These are phyloP conservation scores for Aphelenchoides avenae DNA, from an alignment of 1,140 invertebrate species.

Conservation along the genomic window DNA sequence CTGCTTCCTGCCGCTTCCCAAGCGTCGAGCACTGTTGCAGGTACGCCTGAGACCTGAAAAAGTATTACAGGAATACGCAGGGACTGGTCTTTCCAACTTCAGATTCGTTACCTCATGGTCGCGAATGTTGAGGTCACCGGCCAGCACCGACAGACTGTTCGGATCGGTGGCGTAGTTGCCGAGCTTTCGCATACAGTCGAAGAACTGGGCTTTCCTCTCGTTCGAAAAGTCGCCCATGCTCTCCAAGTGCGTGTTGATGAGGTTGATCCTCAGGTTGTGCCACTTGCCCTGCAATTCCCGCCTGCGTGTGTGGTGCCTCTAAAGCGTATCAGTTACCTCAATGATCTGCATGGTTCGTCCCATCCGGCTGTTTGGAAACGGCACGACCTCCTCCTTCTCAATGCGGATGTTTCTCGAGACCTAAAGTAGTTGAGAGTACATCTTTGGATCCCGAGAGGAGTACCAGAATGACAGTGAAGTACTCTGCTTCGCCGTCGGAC, in stretches of 20 bases:
- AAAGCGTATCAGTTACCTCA: slow-evolving; percentile 50
- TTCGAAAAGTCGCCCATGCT: slow-evolving; percentile 34
- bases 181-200: slow-evolving; percentile 39
- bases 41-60: slow-evolving; percentile 31
- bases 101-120: slow-evolving; percentile 43
- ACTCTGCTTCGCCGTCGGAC: slow-evolving; percentile 9
- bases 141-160: slow-evolving; percentile 28
- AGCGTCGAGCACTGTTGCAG: slow-evolving; percentile 24
- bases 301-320: neutral
- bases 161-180: slow-evolving; percentile 2
- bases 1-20: slow-evolving; percentile 32
- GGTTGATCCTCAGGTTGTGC: slow-evolving; percentile 31
- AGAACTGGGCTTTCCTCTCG: slow-evolving; percentile 36
- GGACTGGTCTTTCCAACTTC: neutral
- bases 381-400: slow-evolving; percentile 31
- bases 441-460: slow-evolving; percentile 34
- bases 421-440: neutral
- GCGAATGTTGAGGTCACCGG: slow-evolving; percentile 34
- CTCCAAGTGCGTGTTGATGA: slow-evolving; percentile 49
- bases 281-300: slow-evolving; percentile 25
- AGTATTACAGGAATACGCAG: slow-evolving; percentile 4
- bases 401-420: slow-evolving; percentile 36
- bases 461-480: slow-evolving; percentile 45
- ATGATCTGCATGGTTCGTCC: slow-evolving; percentile 47
- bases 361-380: slow-evolving; percentile 41